A percentile compares a stretch with the other conserved stretches of the same genome.
Conservation (phyloP, 2,113 vertebrate species). For the Passer domesticus region DNA sequence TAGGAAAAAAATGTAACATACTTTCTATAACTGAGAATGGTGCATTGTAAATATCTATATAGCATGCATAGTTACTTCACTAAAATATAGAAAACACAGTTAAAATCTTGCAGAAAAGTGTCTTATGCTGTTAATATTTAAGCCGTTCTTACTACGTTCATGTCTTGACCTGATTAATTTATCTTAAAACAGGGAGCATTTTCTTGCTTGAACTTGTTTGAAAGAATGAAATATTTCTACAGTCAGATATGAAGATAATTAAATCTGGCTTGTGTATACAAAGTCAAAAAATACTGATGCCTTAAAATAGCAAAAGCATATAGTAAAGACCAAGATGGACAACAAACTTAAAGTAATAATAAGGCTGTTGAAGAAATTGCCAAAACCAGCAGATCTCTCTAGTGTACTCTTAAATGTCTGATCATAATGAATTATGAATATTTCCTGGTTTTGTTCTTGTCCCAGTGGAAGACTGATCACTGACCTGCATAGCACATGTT, state of each 20-base stretch:
- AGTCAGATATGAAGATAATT: neutral
- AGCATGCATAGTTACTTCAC: neutral
- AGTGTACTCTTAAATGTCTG: slow-evolving; percentile 33
- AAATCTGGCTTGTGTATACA: neutral
- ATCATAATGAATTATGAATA: slow-evolving; percentile 50
- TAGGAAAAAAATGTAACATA: neutral
- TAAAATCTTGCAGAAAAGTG: neutral
- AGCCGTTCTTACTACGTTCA: neutral
- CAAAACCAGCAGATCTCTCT: neutral
- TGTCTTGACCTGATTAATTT: neutral
- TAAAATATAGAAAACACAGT: neutral
- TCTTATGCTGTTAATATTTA: neutral
- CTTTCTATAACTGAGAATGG: neutral
- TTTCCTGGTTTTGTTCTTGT: slow-evolving; percentile 31
- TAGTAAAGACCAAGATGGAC: neutral
- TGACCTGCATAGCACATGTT: slow-evolving; percentile 7
- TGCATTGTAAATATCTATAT: neutral
- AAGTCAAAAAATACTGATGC: neutral
- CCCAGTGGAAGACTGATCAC: slow-evolving; percentile 7
- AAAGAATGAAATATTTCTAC: neutral
- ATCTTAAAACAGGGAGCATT: neutral
- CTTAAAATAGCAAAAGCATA: neutral
- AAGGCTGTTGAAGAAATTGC: neutral
- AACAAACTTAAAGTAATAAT: slow-evolving; percentile 16
- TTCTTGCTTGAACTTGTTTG: neutral